Conservation (phyloP, 2,797 vertebrate genomes). For the Rallus crepitans region DNA sequence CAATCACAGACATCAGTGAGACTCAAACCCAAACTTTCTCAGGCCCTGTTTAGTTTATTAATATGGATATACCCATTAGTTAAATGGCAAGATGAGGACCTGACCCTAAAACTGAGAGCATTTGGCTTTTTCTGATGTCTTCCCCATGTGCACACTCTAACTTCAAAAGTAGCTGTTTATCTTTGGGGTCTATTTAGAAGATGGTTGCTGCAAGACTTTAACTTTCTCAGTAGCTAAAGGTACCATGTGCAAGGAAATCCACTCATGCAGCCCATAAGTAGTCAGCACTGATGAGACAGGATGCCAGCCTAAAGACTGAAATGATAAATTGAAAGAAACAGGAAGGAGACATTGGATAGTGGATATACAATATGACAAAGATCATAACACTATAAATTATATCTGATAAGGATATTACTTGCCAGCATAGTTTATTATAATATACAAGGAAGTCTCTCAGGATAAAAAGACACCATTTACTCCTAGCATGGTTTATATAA, state of each 20-base stretch:
- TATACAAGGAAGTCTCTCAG: not conserved
- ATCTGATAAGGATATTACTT: not conserved
- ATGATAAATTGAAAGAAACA: slow-evolving; percentile 45
- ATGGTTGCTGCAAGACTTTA: not conserved
- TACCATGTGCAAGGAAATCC: not conserved
- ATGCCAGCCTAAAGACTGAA: not conserved
- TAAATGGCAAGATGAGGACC: not conserved
- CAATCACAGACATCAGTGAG: not conserved
- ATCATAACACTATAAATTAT: slow-evolving; percentile 31
- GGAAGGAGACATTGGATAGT: not conserved
- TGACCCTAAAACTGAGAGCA: not conserved
- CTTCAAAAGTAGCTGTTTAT: not conserved
- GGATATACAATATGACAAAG: not conserved
- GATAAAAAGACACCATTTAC: not conserved
- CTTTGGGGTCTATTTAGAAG: not conserved
- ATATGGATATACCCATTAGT: not conserved
- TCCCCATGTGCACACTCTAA: not conserved
- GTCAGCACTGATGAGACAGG: not conserved
- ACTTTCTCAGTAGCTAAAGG: not conserved
- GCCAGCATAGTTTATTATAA: slow-evolving; percentile 10
- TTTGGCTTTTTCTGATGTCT: not conserved
- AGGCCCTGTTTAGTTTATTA: not conserved
- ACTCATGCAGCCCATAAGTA: not conserved
- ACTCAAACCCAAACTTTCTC: not conserved
- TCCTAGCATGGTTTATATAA: not conserved